Base-by-base conservation (phyloP, 2,888 invertebrate genomes). In the Galeopsomyia nigrocyanea region DNA sequence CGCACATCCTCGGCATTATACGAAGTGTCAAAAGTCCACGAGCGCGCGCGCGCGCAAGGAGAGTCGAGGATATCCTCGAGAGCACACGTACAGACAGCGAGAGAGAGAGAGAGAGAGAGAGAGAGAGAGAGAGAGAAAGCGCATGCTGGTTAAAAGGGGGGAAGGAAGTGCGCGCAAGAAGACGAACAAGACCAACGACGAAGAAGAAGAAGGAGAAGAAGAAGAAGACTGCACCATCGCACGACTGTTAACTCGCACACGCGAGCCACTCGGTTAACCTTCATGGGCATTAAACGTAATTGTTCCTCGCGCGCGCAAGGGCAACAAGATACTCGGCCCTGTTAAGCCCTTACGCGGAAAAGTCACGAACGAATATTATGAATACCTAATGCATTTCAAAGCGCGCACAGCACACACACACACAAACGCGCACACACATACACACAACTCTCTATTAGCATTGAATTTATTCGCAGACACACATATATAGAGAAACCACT, bases 241-340 rank as follows among this genome's bases (percentile, higher is more conserved):
- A 62, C 65, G 65, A 70, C 73, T 70, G 70, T 70, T 70, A 74
- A 70, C 74, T 74, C 62, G 75, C 75, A 75, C 75, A 75, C 75
- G 75, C 75, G 71, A 75, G 69, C 71, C 69, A 66, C 62, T 66
- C 72, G 74, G 70, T 75, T 75, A 73, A 73, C 75, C 72, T 75
- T 75, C 75, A 72, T 70, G 72, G 72, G 75, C 75, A 72, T 75
- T 72, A 72, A 70, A 64, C 60, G 75, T 75, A 75, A 75, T 75
- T 75, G 75, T 75, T 70, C 67, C 73, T 73, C 70, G 57, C 71
- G 26, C 71, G 26, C 51, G 61, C 61, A 71, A 64, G 68, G 60
- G 68, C 68, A 74, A 71, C 68, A 39, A 74, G 71, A 69, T 65
- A 69, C 68, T 73, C 60, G 68, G 22, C 68, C 61, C 65, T 69